Evolutionary conservation across 2,113 vertebrate genomes (phyloP), one percentile per base, ranked within the genome.

Genomic region (Stomatorhinus ivindoensis): DNA sequence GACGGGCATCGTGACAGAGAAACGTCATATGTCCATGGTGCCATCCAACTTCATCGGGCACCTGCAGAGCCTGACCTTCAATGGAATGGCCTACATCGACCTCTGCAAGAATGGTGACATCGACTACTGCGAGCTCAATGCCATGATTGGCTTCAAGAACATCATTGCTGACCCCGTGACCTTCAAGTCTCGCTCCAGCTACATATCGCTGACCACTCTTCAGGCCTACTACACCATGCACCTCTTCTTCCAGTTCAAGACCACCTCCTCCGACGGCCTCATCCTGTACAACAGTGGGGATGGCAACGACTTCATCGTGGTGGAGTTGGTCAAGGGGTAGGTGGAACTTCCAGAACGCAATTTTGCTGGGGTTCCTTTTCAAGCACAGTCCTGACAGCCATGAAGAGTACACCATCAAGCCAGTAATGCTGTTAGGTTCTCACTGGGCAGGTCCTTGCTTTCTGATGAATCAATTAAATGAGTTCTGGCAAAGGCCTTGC

Each of bases 171-270:
- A 99, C 93, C 98, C 98, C 0, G 96, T 99, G 94, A 99, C 98
- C 90, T 99, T 99, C 96, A 99, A 98, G 96, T 98, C 97, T 13
- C 98, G 98, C 95, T 97, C 97, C 50, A 99, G 98, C 93, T 99
- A 98, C 89, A 95, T 99, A 92, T 97, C 98, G 10, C 95, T 99
- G 94, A 96, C 96, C 90, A 98, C 98, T 0, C 94, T 99, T 90
- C 98, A 99, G 95, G 98, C 98, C 87, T 99, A 99, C 93, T 99
- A 98, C 91, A 98, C 98, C 95, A 99, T 99, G 98, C 97, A 99
- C 95, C 97, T 99, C 93, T 99, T 99, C 95, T 99, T 99, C 96
- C 98, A 99, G 96, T 99, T 99, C 95, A 99, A 99, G 95, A 99
- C 98, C 82, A 99, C 98, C 88, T 99, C 98, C 3, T 95, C 98